phyloP scores from a whole-genome alignment of 2,888 invertebrate species.

The Polylopha cassiicola region DNA sequence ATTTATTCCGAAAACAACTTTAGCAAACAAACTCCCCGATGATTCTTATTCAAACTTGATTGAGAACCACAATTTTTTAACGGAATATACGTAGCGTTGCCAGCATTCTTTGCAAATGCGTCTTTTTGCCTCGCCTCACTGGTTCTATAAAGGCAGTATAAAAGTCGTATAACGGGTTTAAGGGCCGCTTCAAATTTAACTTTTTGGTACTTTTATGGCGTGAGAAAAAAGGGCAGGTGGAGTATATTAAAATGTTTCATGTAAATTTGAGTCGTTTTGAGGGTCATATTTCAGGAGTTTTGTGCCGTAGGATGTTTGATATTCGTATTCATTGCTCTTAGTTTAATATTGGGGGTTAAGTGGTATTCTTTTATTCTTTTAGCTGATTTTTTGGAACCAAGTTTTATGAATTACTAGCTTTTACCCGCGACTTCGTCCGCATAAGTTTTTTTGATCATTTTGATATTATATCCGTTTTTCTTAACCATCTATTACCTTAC shows the following conservation, averaged over 20 bases:
- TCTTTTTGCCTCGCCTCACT: slow-evolving; percentile 21
- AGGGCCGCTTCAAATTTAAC: slow-evolving; percentile 48
- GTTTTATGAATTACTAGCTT: too few species aligned
- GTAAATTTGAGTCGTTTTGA: slow-evolving; percentile 59
- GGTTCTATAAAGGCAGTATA: slow-evolving; percentile 26
- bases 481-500: too few species aligned
- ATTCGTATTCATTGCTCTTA: slow-evolving; percentile 72
- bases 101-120: slow-evolving; percentile 34
- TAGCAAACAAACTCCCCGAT: slow-evolving; percentile 17
- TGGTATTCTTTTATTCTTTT: too few species aligned
- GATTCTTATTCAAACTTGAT: slow-evolving; percentile 44
- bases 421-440: too few species aligned
- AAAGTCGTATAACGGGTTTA: slow-evolving; percentile 43
- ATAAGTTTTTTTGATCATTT: too few species aligned
- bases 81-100: slow-evolving; percentile 34
- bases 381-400: too few species aligned
- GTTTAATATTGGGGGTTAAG: slow-evolving; percentile 56
- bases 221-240: slow-evolving; percentile 73
- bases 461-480: too few species aligned
- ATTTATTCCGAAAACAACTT: slow-evolving; percentile 21
- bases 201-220: slow-evolving; percentile 57
- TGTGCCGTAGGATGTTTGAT: too few species aligned
- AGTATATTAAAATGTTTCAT: slow-evolving; percentile 76
- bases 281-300: slow-evolving; percentile 66
- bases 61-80: slow-evolving; percentile 30